Percentiles rank a stretch among this genome's conserved stretches.
These are phyloP conservation scores for Muscidifurax raptorellus DNA, from an alignment of 1,140 invertebrate genomes.

Conservation along the genomic window DNA sequence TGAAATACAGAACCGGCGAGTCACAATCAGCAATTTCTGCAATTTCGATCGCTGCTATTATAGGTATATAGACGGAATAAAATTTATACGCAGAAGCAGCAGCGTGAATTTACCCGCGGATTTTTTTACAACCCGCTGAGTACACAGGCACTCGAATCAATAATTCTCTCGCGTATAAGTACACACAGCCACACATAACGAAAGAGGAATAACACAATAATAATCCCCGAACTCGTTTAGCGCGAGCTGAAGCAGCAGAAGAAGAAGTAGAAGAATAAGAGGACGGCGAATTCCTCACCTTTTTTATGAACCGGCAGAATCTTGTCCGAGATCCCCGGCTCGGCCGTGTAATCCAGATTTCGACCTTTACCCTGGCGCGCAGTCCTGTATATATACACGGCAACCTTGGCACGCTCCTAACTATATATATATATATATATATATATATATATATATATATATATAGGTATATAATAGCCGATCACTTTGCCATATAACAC, in stretches of 20 bases:
- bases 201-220: too few relatives aligned
- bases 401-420: conserved; percentile 15
- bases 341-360: conserved; percentile 70
- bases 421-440: too few relatives aligned
- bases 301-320: conserved; percentile 68
- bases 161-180: neutral
- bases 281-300: conserved; percentile 56
- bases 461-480: neutral
- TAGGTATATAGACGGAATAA: too few relatives aligned
- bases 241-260: too few relatives aligned
- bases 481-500: too few relatives aligned
- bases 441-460: too few relatives aligned
- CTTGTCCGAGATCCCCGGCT: conserved; percentile 63
- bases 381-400: neutral
- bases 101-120: too few relatives aligned
- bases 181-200: neutral
- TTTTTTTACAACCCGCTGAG: too few relatives aligned
- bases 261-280: neutral
- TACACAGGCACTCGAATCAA: too few relatives aligned
- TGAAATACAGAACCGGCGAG: neutral
- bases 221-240: too few relatives aligned
- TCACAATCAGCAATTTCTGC: neutral
- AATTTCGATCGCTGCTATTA: neutral
- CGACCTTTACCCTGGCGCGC: conserved; percentile 49
- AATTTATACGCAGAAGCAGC: neutral